Conservation (phyloP, 92 coral and sea anemone species). For the Porites evermanni region DNA sequence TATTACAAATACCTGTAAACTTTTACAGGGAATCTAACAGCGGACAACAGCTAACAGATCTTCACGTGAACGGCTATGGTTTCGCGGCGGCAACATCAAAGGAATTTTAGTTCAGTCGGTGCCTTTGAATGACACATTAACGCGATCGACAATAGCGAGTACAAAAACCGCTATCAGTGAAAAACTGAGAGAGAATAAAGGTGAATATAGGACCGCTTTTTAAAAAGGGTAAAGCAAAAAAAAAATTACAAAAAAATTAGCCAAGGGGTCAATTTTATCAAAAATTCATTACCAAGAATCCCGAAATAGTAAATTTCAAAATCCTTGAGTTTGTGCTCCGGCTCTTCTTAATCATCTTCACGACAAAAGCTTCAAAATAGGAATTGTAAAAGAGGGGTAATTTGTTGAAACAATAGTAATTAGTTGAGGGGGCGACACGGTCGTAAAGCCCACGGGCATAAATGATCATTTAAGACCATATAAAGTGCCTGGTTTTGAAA, state of each 20-base stretch:
- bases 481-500: neutral
- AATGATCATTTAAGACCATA: neutral
- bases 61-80: neutral
- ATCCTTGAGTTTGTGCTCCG: neutral
- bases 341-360: neutral
- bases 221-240: neutral
- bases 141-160: slow-evolving; percentile 6
- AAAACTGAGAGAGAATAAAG: slow-evolving; percentile 13
- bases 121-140: slow-evolving; percentile 51
- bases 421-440: slow-evolving; percentile 16
- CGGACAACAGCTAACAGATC: neutral
- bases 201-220: slow-evolving; percentile 32
- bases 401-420: slow-evolving; percentile 23
- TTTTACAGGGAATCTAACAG: neutral
- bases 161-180: slow-evolving; percentile 8
- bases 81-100: slow-evolving; percentile 29
- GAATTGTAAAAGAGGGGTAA: slow-evolving; percentile 34
- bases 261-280: no score
- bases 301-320: neutral
- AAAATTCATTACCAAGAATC: no score
- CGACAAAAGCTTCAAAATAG: neutral
- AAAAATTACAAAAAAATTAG: neutral
- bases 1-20: neutral
- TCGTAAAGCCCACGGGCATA: neutral
- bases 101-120: slow-evolving; percentile 25